phyloP scores from a whole-genome alignment of 2,113 vertebrate species.

The Corythornis vintsioides region DNA sequence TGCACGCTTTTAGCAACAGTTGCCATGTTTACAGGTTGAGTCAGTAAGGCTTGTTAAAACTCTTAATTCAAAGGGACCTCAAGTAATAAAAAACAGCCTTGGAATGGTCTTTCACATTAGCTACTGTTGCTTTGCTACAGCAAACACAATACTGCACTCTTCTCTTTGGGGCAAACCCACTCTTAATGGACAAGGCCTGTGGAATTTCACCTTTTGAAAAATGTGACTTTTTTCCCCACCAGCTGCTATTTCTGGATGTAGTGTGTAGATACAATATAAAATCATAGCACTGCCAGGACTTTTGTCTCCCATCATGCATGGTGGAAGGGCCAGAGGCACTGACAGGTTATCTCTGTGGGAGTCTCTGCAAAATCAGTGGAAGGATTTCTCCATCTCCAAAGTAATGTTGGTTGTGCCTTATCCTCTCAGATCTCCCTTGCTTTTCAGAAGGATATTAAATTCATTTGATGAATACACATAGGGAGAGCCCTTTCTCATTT shows the following conservation, averaged over 20 bases:
- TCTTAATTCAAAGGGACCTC: conserved; percentile 24
- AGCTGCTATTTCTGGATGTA: neutral
- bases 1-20: conserved; percentile 65
- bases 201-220: neutral
- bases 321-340: neutral
- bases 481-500: neutral
- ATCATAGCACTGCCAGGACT: neutral
- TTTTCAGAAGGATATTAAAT: neutral
- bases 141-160: neutral
- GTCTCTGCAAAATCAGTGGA: neutral
- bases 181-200: neutral
- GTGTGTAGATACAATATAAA: too few species aligned
- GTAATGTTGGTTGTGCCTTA: neutral
- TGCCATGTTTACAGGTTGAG: conserved; percentile 52
- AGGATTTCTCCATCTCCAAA: neutral
- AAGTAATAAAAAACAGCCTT: conserved; percentile 26
- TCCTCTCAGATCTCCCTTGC: neutral
- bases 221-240: accelerated
- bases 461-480: neutral
- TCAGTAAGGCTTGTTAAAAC: conserved; percentile 40
- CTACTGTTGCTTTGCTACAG: conserved; percentile 48
- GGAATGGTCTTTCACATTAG: neutral
- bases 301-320: neutral
- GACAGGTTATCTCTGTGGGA: accelerated
- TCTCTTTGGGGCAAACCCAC: accelerated